Conservation (phyloP, 2,113 vertebrate species). For the Pelusios castaneus region DNA sequence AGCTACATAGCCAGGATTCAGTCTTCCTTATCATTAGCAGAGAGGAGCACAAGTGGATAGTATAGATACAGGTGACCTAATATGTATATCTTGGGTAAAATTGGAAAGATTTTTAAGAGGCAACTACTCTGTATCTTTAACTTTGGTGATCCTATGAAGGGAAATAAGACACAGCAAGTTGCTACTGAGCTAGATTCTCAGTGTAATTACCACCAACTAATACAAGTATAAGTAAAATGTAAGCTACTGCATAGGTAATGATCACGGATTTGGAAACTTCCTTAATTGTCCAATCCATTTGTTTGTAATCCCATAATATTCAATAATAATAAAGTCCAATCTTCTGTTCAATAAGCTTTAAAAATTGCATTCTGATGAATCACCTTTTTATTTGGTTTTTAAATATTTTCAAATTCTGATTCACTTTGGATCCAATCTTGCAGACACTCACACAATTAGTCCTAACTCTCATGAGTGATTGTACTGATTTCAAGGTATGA, state of each 20-base stretch:
- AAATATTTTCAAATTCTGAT: not conserved
- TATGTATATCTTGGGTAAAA: not conserved
- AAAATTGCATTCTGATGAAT: conserved; percentile 11
- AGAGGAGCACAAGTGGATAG: not conserved
- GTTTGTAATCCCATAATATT: not conserved
- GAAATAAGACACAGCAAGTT: not conserved
- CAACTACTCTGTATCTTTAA: not conserved
- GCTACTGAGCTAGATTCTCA: not conserved
- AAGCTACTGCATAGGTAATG: accelerated
- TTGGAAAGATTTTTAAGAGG: not conserved
- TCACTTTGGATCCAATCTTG: not conserved
- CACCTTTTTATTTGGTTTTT: conserved; percentile 23
- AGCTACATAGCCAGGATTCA: not conserved
- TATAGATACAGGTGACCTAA: not conserved
- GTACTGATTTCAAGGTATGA: not conserved
- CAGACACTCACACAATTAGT: not conserved
- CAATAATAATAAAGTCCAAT: not conserved
- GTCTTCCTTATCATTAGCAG: not conserved
- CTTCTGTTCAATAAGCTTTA: conserved; percentile 1
- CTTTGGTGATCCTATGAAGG: not conserved
- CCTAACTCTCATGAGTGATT: not conserved
- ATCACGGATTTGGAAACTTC: not conserved
- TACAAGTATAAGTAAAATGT: not conserved
- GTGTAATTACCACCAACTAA: not conserved
- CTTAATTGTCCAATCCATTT: accelerated